phyloP scores from a whole-genome alignment of 2,113 vertebrate genomes.

The Platichthys flesus region DNA sequence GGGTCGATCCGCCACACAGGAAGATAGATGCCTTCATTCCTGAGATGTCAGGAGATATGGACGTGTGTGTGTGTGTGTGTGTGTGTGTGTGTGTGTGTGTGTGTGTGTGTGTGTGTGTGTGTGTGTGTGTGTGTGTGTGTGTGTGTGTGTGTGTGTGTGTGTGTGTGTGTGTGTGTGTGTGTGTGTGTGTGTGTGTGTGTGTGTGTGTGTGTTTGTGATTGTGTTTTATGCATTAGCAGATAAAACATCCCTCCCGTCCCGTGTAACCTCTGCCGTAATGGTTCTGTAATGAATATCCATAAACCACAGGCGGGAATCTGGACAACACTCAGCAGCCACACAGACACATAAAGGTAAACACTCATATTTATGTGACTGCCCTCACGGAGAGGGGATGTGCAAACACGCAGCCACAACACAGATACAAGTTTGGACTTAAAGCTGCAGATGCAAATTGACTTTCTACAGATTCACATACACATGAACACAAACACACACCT shows the following conservation, averaged over 20 bases:
- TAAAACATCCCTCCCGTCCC: conserved; percentile 58
- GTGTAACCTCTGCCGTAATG: conserved; percentile 75
- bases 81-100: conserved; percentile 26
- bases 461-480: background rate
- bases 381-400: conserved; percentile 8
- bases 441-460: background rate
- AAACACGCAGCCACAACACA: conserved; percentile 8
- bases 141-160: conserved; percentile 26
- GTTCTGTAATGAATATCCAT: conserved; percentile 76
- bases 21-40: conserved; percentile 65
- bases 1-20: conserved; percentile 26
- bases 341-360: conserved; percentile 23
- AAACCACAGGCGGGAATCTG: conserved; percentile 64
- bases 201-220: conserved; percentile 16
- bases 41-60: conserved; percentile 48
- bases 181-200: conserved; percentile 30
- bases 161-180: conserved; percentile 23
- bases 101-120: conserved; percentile 27
- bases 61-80: conserved; percentile 28
- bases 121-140: conserved; percentile 26
- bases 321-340: background rate
- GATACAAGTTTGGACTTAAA: background rate
- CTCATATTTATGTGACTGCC: conserved; percentile 13
- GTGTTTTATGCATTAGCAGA: conserved; percentile 64
- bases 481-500: too few species aligned